phyloP scores from a whole-genome alignment of 1,140 invertebrate genomes.

The Parapsyche elsis region DNA sequence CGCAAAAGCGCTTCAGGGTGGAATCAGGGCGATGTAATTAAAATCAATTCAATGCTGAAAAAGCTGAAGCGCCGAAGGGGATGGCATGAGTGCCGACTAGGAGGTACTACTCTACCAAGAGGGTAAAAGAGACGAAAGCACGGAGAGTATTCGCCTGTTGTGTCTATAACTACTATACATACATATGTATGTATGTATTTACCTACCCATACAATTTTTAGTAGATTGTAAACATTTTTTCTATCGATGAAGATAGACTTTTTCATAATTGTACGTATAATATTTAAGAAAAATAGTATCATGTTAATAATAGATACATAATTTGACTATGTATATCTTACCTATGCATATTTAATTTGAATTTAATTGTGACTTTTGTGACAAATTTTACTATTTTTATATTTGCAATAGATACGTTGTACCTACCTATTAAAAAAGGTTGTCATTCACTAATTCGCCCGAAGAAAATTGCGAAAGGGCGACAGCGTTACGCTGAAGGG shows the following conservation, averaged over 20 bases:
- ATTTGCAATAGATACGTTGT: no score
- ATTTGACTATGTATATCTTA: no score
- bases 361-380: no score
- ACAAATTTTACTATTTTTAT: no score
- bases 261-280: no score
- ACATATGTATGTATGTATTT: not conserved
- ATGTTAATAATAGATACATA: no score
- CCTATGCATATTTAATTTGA: no score
- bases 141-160: not conserved
- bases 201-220: not conserved
- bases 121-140: conserved; percentile 14
- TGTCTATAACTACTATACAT: not conserved
- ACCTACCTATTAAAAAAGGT: not conserved
- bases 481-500: not conserved
- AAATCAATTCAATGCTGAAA: conserved; percentile 24
- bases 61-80: conserved; percentile 5
- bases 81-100: not conserved
- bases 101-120: not conserved
- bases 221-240: no score
- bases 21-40: conserved; percentile 13
- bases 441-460: not conserved
- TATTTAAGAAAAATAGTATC: no score
- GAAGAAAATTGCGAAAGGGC: not conserved
- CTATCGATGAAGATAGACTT: no score
- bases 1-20: conserved; percentile 6